A percentile compares a stretch with the other conserved stretches of the same genome.
phyloP scores from a whole-genome alignment of 2,888 invertebrate genomes.

The Lamproptera curius region DNA sequence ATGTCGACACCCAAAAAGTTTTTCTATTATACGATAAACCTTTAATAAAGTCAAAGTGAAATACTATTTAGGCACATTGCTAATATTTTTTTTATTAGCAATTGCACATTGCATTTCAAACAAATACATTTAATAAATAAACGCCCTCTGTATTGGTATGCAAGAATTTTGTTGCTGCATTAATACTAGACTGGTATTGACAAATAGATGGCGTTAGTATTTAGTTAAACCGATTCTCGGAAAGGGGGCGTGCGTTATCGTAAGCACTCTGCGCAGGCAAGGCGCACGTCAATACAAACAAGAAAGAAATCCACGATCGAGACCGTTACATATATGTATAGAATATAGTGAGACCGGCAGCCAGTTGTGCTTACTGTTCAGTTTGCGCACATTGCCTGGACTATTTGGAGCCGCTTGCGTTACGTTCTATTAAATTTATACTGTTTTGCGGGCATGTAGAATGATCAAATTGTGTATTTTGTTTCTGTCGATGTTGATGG shows the following conservation, averaged over 20 bases:
- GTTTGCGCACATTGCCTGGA: slow-evolving; percentile 62
- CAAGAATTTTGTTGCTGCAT: too few relatives aligned
- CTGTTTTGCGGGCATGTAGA: slow-evolving; percentile 50
- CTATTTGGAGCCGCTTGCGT: slow-evolving; percentile 59
- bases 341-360: slow-evolving; percentile 55
- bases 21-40: too few relatives aligned
- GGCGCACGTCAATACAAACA: slow-evolving; percentile 70
- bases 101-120: too few relatives aligned
- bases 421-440: slow-evolving; percentile 48
- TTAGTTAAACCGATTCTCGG: slow-evolving; percentile 25
- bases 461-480: slow-evolving; percentile 52
- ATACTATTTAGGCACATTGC: too few relatives aligned
- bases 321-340: slow-evolving; percentile 53
- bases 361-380: slow-evolving; percentile 56
- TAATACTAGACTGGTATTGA: neutral
- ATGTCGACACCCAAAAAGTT: too few relatives aligned
- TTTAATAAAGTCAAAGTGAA: too few relatives aligned
- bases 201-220: slow-evolving; percentile 36
- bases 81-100: too few relatives aligned
- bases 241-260: slow-evolving; percentile 37
- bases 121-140: too few relatives aligned
- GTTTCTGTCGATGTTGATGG: slow-evolving; percentile 31
- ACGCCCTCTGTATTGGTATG: slow-evolving; percentile 2
- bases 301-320: slow-evolving; percentile 49
- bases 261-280: slow-evolving; percentile 51